Evolutionary conservation across 2,888 invertebrate species (phyloP), one percentile per base, ranked within the genome.

Genomic region (Globia sparganii): DNA sequence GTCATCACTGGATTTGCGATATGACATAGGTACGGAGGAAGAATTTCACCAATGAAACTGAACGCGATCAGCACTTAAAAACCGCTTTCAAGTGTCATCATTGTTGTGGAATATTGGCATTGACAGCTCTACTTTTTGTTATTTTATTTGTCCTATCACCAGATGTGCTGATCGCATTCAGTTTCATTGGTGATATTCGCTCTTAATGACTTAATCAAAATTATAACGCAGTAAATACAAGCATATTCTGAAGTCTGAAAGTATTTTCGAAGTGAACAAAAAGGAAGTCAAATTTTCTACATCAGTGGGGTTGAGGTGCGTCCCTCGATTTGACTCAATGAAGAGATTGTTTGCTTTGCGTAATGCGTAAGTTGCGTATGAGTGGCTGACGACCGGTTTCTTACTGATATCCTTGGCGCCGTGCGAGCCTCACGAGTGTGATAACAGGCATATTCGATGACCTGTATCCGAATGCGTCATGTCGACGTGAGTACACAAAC

Each of bases 241-340:
- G 9, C 6, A 11, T 21, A 28, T 13, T 11, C 15, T 28, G 0
- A 6, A 25, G 0, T n/a, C 2, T 11, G 2, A 34, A 34, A 21
- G 5, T 18, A 5, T 31, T 37, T 6, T 25, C 0, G 1, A 64
- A 46, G 0, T 46, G 2, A 53, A 58, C 49, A 77, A 77, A 78
- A 80, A 56, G 80, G 77, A 77, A 80, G 80, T 83, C 80, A 78
- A 71, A 53, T 70, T 31, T 83, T 80, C 80, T 80, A 83, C 80
- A 28, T 1, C 78, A 83, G 80, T 80, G 83, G 40, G 28, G 8
- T 70, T 83, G 80, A 80, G 70, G 83, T 49, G 18, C n/a, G 64
- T 59, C 1, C 82, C 83, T 80, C 80, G 68, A 34, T 65, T 81
- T 58, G 64, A 49, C 78, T 79, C 80, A 64, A 58, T 79, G 46